phyloP scores from a whole-genome alignment of 2,888 invertebrate species.

The Thelaira solivaga region DNA sequence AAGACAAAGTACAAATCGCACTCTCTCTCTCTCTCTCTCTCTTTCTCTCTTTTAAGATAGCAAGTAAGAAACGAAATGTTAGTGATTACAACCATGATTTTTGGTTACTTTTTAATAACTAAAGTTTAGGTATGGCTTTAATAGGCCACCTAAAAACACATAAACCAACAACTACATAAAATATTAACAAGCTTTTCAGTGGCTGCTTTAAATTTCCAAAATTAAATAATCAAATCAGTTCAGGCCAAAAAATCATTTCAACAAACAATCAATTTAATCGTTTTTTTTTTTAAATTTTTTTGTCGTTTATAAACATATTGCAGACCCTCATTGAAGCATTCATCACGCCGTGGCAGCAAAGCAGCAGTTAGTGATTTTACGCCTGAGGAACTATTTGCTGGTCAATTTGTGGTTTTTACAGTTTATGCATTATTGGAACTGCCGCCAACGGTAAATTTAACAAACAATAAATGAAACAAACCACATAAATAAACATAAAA shows the following conservation, averaged over 20 bases:
- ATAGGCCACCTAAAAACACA: too few relatives aligned
- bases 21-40: too few relatives aligned
- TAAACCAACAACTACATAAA: too few relatives aligned
- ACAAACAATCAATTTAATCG: slow-evolving; percentile 14
- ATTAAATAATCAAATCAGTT: slow-evolving; percentile 24
- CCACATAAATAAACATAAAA: not conserved
- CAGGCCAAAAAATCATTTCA: not conserved
- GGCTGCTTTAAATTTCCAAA: too few relatives aligned
- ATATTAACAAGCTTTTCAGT: too few relatives aligned
- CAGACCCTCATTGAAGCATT: slow-evolving; percentile 69
- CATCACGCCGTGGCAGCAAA: slow-evolving; percentile 62
- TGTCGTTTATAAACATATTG: slow-evolving; percentile 27
- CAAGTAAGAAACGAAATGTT: too few relatives aligned
- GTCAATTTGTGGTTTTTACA: slow-evolving; percentile 77
- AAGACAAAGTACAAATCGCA: too few relatives aligned
- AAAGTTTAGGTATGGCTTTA: too few relatives aligned
- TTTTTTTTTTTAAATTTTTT: slow-evolving; percentile 17
- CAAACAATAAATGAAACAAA: slow-evolving; percentile 4
- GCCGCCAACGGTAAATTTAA: slow-evolving; percentile 73
- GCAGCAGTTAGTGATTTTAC: slow-evolving; percentile 64
- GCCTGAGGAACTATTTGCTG: slow-evolving; percentile 75
- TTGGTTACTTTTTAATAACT: too few relatives aligned
- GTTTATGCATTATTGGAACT: slow-evolving; percentile 76
- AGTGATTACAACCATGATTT: too few relatives aligned
- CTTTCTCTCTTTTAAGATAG: too few relatives aligned